A percentile compares a stretch with the other conserved stretches of the same genome.
These are phyloP conservation scores for Rambutsinella grinnellia DNA, from an alignment of 2,888 invertebrate genomes.

Conservation along the genomic window DNA sequence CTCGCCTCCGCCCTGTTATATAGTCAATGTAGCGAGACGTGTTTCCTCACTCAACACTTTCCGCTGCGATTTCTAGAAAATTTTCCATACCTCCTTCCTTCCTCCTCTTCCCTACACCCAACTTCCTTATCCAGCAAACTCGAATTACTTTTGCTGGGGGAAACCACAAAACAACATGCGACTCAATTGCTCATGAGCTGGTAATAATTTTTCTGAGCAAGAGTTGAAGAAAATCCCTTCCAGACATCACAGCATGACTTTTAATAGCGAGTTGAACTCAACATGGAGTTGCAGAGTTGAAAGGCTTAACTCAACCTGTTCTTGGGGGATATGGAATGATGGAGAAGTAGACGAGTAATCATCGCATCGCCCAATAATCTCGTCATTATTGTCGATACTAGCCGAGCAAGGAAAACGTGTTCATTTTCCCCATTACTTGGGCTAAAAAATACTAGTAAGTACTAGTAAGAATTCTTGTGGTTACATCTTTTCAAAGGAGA, in stretches of 20 bases:
- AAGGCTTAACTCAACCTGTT: too few relatives aligned
- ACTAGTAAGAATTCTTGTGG: too few relatives aligned
- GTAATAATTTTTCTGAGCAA: not conserved
- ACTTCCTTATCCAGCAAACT: conserved; percentile 46
- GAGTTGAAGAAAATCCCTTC: conserved; percentile 14
- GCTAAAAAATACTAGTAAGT: too few relatives aligned
- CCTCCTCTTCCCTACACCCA: not conserved
- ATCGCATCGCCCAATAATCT: too few relatives aligned
- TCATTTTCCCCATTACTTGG: too few relatives aligned
- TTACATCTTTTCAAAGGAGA: too few relatives aligned
- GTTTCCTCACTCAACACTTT: conserved; percentile 24
- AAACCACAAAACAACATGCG: not conserved
- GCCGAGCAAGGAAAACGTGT: too few relatives aligned
- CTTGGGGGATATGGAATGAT: too few relatives aligned
- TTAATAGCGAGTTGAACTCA: not conserved
- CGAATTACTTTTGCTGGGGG: not conserved
- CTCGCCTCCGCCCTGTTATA: conserved; percentile 3
- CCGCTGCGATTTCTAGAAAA: conserved; percentile 8
- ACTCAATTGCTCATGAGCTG: not conserved
- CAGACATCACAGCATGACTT: conserved; percentile 10
- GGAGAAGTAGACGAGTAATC: too few relatives aligned
- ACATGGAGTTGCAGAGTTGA: too few relatives aligned
- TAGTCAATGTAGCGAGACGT: not conserved
- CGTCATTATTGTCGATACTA: too few relatives aligned
- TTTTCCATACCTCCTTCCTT: conserved; percentile 23